These are phyloP conservation scores for Cololabis saira DNA, from an alignment of 2,113 vertebrate genomes.

Conservation along the genomic window DNA sequence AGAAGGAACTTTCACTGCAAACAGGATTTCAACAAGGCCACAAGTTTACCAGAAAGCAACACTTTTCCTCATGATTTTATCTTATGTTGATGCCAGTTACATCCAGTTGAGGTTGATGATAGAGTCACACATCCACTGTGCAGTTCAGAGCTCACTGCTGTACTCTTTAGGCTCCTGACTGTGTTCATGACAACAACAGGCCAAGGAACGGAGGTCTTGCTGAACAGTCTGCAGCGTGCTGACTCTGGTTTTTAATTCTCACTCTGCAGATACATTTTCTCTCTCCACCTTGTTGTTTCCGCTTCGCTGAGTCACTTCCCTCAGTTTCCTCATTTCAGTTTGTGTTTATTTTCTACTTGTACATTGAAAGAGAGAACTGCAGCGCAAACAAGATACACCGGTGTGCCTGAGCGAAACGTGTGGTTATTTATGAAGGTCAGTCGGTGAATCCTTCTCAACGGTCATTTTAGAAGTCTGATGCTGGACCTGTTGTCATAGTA, in stretches of 20 bases:
- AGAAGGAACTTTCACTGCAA: too few relatives aligned
- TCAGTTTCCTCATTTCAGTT: background rate
- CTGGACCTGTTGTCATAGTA: constrained; percentile 54
- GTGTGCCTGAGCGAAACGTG: background rate
- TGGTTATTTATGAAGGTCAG: constrained; percentile 18
- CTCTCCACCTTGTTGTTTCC: constrained; percentile 6
- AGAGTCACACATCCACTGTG: background rate
- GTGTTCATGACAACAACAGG: constrained; percentile 53
- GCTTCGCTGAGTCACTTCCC: background rate
- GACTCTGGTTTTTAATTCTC: constrained; percentile 15
- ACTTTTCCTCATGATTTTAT: background rate
- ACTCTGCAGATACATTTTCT: background rate
- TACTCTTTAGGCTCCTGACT: background rate
- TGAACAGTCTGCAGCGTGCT: background rate
- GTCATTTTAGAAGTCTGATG: constrained; percentile 35
- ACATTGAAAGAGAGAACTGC: background rate
- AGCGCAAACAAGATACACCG: background rate
- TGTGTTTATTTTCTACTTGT: background rate
- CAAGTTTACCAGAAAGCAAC: too few relatives aligned
- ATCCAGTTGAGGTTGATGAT: background rate
- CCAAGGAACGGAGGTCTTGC: background rate
- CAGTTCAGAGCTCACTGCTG: constrained; percentile 1
- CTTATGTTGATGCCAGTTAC: constrained; percentile 1
- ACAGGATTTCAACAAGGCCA: too few relatives aligned
- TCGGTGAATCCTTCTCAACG: constrained; percentile 12